A percentile compares a stretch with the other conserved stretches of the same genome.
Conservation (phyloP, 2,797 vertebrate genomes). For the Crenuchus spilurus region DNA sequence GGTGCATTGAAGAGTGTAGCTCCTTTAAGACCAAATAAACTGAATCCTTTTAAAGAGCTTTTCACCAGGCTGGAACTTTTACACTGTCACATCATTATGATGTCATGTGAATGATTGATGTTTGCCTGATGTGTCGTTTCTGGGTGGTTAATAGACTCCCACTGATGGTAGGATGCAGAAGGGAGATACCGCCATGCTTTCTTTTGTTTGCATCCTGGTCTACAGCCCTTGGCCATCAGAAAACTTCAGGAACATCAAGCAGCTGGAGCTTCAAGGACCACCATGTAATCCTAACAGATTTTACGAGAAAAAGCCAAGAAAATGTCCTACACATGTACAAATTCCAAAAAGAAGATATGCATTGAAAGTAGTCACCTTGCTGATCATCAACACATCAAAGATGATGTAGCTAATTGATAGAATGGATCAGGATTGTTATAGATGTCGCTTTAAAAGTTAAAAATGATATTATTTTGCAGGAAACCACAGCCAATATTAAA, state of each 20-base stretch:
- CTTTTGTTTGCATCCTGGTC: neutral
- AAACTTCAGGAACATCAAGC: neutral
- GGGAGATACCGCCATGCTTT: neutral
- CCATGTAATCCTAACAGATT: neutral
- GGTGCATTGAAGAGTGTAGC: conserved; percentile 29
- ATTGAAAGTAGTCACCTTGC: no score
- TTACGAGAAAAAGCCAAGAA: neutral
- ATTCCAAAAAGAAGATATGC: neutral
- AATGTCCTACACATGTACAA: neutral
- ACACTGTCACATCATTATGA: conserved; percentile 55
- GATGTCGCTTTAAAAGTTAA: no score
- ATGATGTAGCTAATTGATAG: no score
- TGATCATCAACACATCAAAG: no score
- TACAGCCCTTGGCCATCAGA: no score
- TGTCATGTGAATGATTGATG: conserved; percentile 61
- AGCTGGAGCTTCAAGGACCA: neutral
- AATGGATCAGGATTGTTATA: no score
- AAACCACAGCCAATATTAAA: no score
- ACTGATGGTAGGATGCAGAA: neutral
- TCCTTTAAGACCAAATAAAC: conserved; percentile 49
- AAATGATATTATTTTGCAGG: no score
- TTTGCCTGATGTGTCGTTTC: conserved; percentile 35
- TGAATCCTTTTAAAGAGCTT: conserved; percentile 49
- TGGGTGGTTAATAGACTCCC: conserved; percentile 10
- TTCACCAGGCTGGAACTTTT: conserved; percentile 52